Conservation (phyloP, 2,797 vertebrate species). For the Diplodus sargus region DNA sequence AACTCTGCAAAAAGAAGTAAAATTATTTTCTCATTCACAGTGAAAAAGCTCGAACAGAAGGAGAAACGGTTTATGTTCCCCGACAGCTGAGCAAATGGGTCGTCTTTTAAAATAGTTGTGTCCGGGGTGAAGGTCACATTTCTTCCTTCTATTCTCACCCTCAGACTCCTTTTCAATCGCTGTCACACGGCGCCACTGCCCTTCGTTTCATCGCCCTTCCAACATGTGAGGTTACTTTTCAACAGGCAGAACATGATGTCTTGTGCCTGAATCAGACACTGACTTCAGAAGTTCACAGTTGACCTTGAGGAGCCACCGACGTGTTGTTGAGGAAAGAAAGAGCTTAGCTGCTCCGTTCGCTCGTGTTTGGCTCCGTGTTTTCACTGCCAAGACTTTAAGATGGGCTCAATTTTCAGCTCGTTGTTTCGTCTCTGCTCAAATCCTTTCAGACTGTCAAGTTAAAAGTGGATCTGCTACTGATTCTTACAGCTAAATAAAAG, state of each 20-base stretch:
- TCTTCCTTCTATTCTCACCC: constrained; percentile 80
- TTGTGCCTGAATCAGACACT: constrained; percentile 13
- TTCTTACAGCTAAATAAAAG: not conserved
- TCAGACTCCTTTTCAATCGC: constrained; percentile 47
- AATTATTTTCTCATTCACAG: not conserved
- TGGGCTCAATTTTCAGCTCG: not conserved
- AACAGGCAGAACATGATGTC: constrained; percentile 5
- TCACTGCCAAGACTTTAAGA: not conserved
- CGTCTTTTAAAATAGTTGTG: constrained; percentile 79
- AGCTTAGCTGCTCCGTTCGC: not conserved
- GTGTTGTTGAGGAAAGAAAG: constrained; percentile 16
- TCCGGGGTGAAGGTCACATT: constrained; percentile 79
- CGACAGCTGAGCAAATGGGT: constrained; percentile 45
- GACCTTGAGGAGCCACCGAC: constrained; percentile 11
- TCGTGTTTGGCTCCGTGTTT: not conserved
- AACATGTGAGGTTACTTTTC: constrained; percentile 56
- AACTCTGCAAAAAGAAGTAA: not conserved
- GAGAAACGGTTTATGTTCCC: not conserved
- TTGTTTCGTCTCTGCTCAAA: not conserved
- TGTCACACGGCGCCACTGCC: constrained; percentile 22
- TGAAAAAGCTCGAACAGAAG: not conserved
- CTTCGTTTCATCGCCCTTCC: constrained; percentile 7
- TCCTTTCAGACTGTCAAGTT: not conserved
- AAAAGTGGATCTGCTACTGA: not conserved
- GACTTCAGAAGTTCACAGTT: constrained; percentile 19